Base-by-base conservation (phyloP, 1,140 invertebrate species). In the Apis mellifera region DNA sequence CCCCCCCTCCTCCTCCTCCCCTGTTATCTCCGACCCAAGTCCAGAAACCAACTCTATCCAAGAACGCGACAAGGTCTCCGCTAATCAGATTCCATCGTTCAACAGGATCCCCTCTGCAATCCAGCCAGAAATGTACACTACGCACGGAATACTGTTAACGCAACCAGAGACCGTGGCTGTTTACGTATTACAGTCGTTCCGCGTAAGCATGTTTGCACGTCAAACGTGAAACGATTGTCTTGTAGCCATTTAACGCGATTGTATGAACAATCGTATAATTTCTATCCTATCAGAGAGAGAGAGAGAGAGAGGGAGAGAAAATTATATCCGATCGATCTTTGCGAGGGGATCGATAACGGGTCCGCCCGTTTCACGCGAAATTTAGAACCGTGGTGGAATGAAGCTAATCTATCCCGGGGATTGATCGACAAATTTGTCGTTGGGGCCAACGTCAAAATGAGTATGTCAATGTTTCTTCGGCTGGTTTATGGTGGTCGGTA, bases 141-240 rank as follows among this genome's bases (percentile, higher is more conserved):
- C 66, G 64, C 17, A 52, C 32, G 42, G 42, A 72, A 72, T 54
- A 64, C 42, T 50, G 68, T 70, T 72, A 64, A 79, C 59, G 77
- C 72, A 79, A 72, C 68, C 77, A 62, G 77, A 60, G 77, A 60
- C 66, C 55, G 11, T 55, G n/a, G 48, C 57, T 79, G 68, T 79
- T 71, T 79, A 79, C 77, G 59, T 72, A 79, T 79, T 79, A 79
- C 32, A 69, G 42, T 54, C 54, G 12, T 59, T 52, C 66, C 19
- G 55, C 8, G 21, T 79, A 79, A 79, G 68, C 77, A 23, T 72
- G 77, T 70, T 79, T 79, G 54, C 59, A 64, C 68, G 23, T n/a
- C 68, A 64, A 79, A 79, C 69, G 77, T 64, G 77, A 79, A 79
- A 79, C 68, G 77, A 79, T 72, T 79, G 77, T 79, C 77, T 79